Base-by-base conservation (phyloP, 2,888 invertebrate species). In the Vesta saturnalis region DNA sequence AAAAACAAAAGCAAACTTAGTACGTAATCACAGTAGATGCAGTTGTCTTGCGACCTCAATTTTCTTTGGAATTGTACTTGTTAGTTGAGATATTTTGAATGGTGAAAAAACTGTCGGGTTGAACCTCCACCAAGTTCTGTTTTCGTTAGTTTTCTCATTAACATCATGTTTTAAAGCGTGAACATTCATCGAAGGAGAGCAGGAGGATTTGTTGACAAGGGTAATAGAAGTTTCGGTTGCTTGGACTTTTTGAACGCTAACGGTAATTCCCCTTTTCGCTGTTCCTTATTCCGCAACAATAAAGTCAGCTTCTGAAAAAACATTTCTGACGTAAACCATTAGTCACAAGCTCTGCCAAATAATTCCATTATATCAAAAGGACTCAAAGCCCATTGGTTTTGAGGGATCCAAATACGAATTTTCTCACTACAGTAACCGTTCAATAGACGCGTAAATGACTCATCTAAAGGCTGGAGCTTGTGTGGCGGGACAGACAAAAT, bases 401-500 rank as follows among this genome's bases (percentile, higher is more conserved):
- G 63, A 60, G 74, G 62, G 18, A 80, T 72, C 74, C 73, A 79
- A 71, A 73, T 75, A 73, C 68, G 23, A 54, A 62, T 65, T 39
- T 71, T 59, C 61, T 81, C 77, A 71, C 75, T 79, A 60, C 81
- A 82, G 56, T 80, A 78, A 3, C 71, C 68, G 76, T 80, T 83
- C n/a, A 81, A 68, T 5, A 78, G 76, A 2, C 77, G 76, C 79
- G 81, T 82, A 23, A 83, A 78, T 3, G 78, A 76, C 21, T 75
- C 77, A 59, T 82, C 80, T 22, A 80, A 47, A 12, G 79, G 79
- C 65, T 81, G 80, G 35, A 82, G n/a, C 63, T 81, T 80, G 68
- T 81, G 78, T 1, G 79, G 78, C 10, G 79, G 49, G 81, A 81
- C 64, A 80, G 69, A 12, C 72, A 82, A 64, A 16, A 81, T 79